Base-by-base conservation (phyloP, 2,888 invertebrate genomes). In the Biston betularia region DNA sequence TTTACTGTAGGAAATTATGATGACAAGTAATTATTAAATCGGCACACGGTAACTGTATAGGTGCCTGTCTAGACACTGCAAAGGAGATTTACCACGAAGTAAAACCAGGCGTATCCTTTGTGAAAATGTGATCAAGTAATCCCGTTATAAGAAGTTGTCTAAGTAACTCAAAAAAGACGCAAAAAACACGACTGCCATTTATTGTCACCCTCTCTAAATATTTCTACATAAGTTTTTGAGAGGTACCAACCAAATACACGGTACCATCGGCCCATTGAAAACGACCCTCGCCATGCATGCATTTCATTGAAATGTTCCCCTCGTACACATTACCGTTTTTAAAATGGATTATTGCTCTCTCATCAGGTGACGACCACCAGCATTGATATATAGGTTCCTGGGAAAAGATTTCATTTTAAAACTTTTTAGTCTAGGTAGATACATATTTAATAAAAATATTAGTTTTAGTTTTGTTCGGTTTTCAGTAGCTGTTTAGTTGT, bases 261-360 rank as follows among this genome's bases (percentile, higher is more conserved):
- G 94, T 93, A 50, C 95, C 95, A 80, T 95, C 93, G 1, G 89
- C 82, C 95, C 95, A 96, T 62, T 86, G 88, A 79, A 94, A 95
- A 5, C 88, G 88, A 6, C 95, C 95, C 70, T 90, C 86, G 1
- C 95, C 95, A 72, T 95, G 89, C 94, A 95, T 95, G 71, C 94
- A 84, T 77, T 93, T 94, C 81, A 90, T 91, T 15, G 90, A 93
- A 61, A 95, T 87, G 45, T 87, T 81, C 33, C 95, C 95, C 79
- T 93, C 92, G 74, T 95, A 95, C 1, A 84, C 60, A 77, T 95
- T 95, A 11, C 94, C 95, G 79, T 95, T 95, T 69, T 84, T 88
- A 73, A 95, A 95, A 65, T 70, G 83, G 58, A 95, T 93, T 58
- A 89, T 76, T 11, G 89, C 95, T 67, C 83, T 84, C 82, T 93